A percentile compares a stretch with the other conserved stretches of the same genome.
Conservation (phyloP, 2,888 invertebrate species). For the Apantesis nais region DNA sequence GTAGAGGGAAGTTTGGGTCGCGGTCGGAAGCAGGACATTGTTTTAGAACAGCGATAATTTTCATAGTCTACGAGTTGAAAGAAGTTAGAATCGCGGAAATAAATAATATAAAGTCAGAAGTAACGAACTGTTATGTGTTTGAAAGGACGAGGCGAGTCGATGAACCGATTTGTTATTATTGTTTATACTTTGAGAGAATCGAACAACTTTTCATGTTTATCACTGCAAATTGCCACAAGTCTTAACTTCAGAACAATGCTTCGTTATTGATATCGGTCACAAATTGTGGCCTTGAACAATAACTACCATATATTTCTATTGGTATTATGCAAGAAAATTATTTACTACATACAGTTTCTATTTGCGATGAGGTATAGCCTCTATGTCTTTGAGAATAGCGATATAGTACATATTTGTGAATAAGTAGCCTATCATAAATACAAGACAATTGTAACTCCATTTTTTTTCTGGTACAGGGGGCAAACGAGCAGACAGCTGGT, state of each 20-base stretch:
- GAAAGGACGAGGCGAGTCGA: conserved; percentile 34
- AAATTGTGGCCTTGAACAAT: conserved; percentile 14
- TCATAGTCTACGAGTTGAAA: conserved; percentile 56
- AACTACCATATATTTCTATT: conserved; percentile 9
- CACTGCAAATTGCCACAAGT: conserved; percentile 14
- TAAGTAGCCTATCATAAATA: too few relatives aligned
- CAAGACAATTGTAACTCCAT: too few relatives aligned
- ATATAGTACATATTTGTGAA: not conserved
- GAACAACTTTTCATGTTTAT: conserved; percentile 40
- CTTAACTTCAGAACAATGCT: conserved; percentile 4
- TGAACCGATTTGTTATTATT: conserved; percentile 37
- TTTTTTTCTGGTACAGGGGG: too few relatives aligned
- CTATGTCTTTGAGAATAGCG: not conserved
- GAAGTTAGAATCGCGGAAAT: conserved; percentile 52
- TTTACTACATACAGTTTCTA: not conserved
- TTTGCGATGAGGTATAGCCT: not conserved
- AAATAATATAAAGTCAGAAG: conserved; percentile 45
- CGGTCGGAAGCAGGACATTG: conserved; percentile 57
- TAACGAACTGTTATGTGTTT: conserved; percentile 34
- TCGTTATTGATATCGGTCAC: conserved; percentile 11
- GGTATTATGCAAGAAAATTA: not conserved
- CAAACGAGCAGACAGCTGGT: too few relatives aligned
- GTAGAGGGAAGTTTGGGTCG: conserved; percentile 56
- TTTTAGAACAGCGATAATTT: conserved; percentile 69
- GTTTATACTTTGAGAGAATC: conserved; percentile 37